Evolutionary conservation across 2,888 invertebrate species (phyloP), one percentile per base, ranked within the genome.

Genomic region (Sipha maydis): DNA sequence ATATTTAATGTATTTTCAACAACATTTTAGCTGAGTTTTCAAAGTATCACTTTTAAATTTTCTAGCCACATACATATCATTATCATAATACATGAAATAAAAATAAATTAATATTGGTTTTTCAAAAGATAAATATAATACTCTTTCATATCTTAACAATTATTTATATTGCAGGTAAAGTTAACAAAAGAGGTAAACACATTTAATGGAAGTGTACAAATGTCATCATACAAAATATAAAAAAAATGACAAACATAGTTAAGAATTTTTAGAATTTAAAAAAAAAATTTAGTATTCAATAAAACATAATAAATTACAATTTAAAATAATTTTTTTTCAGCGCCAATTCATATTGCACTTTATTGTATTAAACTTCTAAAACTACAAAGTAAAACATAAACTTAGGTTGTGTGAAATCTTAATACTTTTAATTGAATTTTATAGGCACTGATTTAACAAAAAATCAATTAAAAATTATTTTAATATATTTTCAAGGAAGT

Each of bases 291-390:
- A 67, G 3, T 54, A 54, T 54, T 69, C 48, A 34, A 78, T 79
- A 85, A 48, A 80, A 79, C 21, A 79, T 38, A 73, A 80, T 86
- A 86, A 86, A 79, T 79, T 86, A 79, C 73, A 86, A 28, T 71
- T 80, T 76, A 14, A 73, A 76, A 71, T 67, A n/a, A 25, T 80
- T 61, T 75, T 73, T 61, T 76, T 67, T 76, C 75, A 88, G 88
- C 82, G 75, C 75, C 73, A 85, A 82, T 82, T 82, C 88, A 82
- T 88, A 88, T 88, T 88, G 88, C 88, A 88, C 88, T 88, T 34
- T 82, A 73, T 76, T 88, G 75, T 41, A 88, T 54, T 88, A 67
- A 82, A 76, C 41, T 76, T 79, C 56, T 80, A 86, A 48, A 48
- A 73, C 31, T 88, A 88, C 25, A 88, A 82, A 19, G 38, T 88